Evolutionary conservation across 2,797 vertebrate genomes (phyloP), one percentile per base, ranked within the genome.

Genomic region (Chlorospingus semifuscus): DNA sequence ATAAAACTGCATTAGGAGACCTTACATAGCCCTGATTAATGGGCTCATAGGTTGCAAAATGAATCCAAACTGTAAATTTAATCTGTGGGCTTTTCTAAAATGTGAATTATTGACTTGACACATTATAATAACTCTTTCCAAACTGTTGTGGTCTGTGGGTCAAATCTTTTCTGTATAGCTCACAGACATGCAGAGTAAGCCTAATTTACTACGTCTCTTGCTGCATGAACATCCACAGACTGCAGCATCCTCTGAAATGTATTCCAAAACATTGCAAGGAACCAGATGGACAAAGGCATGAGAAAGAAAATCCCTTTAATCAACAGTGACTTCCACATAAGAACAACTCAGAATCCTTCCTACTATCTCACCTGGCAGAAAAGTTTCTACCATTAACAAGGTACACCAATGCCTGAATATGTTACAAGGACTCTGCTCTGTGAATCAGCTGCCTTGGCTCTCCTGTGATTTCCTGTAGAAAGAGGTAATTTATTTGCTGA

Each of bases 1-100:
- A 87, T 92, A 94, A 95, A 97, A 96, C 52, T 93, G 93, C 88
- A 96, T 93, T 94, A 96, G 52, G 69, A 63, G 74, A 93, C 92
- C 53, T 96, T 94, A 91, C 76, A 96, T 84, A 97, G 91, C 49
- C 75, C 91, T 94, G 92, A 97, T 96, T 96, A 96, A 97, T 89
- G 90, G 63, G 53, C 85, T 95, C 78, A 87, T 91, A 95, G 72
- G 82, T 81, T 96, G 70, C 94, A 96, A 96, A 97, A 97, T 90
- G 44, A 97, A 94, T 87, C 69, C 46, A 92, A 96, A 94, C 86
- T 81, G 74, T 94, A 93, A 95, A 97, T 97, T 93, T 96, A 89
- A 84, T 94, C 72, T 13, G 6, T 46, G 86, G 72, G 71, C 71
- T 97, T 97, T 96, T 96, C 90, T 83, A 93, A 95, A 97, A 96